These are phyloP conservation scores for Oreocharis arfaki DNA, from an alignment of 2,113 vertebrate genomes.

Conservation along the genomic window DNA sequence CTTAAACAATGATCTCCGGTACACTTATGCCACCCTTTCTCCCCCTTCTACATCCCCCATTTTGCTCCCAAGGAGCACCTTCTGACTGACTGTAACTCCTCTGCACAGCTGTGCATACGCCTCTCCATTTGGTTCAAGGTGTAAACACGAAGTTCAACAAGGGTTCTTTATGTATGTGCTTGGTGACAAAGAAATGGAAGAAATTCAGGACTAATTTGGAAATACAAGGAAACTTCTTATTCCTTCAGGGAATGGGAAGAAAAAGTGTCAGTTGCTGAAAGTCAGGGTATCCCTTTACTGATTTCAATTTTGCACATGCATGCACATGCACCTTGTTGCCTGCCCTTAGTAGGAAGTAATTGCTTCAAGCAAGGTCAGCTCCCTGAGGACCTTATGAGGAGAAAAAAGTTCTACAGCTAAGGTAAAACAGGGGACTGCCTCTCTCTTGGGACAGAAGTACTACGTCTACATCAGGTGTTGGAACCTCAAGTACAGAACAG, in stretches of 20 bases:
- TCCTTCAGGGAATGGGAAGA: not conserved
- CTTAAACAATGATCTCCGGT: not conserved
- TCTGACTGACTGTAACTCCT: not conserved
- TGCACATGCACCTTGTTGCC: not conserved
- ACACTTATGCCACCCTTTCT: not conserved
- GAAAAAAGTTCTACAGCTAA: not conserved
- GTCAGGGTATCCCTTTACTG: not conserved
- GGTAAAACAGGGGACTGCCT: not conserved
- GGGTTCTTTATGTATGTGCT: not conserved
- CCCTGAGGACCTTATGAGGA: not conserved
- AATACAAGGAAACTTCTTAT: not conserved
- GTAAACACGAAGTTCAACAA: not conserved
- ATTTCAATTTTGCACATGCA: not conserved
- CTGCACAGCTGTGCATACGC: not conserved
- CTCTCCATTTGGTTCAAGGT: not conserved
- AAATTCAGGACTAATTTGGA: not conserved
- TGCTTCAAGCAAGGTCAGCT: not conserved
- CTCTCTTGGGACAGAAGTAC: not conserved
- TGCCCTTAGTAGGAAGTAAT: not conserved
- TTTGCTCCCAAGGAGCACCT: not conserved
- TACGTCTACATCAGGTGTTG: rapidly evolving
- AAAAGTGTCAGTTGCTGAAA: not conserved
- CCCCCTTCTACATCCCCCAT: not conserved
- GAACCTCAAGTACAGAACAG: not conserved
- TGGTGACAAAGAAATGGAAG: not conserved